phyloP scores from a whole-genome alignment of 2,797 vertebrate genomes.

The Megalops cyprinoides region DNA sequence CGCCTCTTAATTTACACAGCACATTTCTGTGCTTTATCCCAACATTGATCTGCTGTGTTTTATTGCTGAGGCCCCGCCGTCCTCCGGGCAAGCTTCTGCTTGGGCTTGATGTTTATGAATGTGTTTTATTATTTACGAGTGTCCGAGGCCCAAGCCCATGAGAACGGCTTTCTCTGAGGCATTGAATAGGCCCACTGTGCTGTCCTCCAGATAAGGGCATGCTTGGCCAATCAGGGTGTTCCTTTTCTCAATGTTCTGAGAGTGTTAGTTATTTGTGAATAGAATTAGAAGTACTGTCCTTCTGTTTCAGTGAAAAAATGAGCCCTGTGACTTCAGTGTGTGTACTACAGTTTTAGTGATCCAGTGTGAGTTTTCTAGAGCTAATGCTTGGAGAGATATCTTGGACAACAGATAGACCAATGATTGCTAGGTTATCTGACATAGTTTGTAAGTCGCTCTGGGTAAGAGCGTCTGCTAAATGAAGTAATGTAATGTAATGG shows the following conservation, averaged over 20 bases:
- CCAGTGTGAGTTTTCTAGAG: too few species aligned
- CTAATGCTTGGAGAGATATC: too few species aligned
- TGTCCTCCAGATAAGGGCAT: not conserved
- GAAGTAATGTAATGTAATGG: too few species aligned
- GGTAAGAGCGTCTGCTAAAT: too few species aligned
- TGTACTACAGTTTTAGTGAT: too few species aligned
- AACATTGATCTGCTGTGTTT: not conserved
- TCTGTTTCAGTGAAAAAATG: not conserved
- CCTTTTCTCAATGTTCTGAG: not conserved
- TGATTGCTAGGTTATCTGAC: too few species aligned
- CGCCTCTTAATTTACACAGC: not conserved
- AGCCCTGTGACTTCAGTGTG: too few species aligned
- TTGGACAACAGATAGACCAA: too few species aligned
- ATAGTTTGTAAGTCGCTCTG: too few species aligned
- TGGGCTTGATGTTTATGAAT: not conserved
- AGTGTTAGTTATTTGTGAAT: not conserved
- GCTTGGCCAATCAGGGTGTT: not conserved
- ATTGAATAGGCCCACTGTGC: not conserved
- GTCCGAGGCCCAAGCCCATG: not conserved
- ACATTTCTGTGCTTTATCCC: not conserved
- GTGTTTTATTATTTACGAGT: conserved; percentile 19
- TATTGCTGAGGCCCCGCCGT: conserved; percentile 1
- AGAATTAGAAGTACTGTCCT: not conserved
- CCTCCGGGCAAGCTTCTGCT: not conserved
- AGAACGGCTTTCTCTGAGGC: not conserved